These are phyloP conservation scores for Petaurus breviceps DNA, from an alignment of 2,113 vertebrate species.

Conservation along the genomic window DNA sequence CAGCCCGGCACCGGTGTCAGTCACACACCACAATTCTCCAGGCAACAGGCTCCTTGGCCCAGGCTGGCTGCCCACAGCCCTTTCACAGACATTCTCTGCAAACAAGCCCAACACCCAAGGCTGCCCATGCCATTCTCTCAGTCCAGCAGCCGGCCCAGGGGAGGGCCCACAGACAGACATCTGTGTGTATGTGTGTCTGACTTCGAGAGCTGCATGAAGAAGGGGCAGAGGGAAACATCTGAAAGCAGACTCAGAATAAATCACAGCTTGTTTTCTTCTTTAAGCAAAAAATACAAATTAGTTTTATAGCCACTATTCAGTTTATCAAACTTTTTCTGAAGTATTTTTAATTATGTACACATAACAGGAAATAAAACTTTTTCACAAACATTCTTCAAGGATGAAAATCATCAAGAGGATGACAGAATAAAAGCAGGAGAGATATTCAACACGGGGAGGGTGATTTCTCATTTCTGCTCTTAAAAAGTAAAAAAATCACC, in stretches of 20 bases:
- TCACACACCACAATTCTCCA: conserved; percentile 80
- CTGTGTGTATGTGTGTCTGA: conserved; percentile 77
- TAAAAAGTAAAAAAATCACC: conserved; percentile 87
- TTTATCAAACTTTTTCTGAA: conserved; percentile 83
- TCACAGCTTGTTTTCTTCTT: conserved; percentile 80
- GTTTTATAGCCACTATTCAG: conserved; percentile 83
- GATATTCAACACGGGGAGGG: conserved; percentile 79
- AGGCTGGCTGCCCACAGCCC: conserved; percentile 67
- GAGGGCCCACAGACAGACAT: conserved; percentile 69
- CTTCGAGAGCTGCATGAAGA: conserved; percentile 76
- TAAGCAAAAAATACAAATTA: conserved; percentile 81
- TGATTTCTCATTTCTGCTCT: conserved; percentile 81
- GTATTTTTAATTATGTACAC: conserved; percentile 84
- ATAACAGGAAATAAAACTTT: conserved; percentile 82
- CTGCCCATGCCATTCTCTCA: conserved; percentile 69
- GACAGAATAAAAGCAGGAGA: conserved; percentile 81
- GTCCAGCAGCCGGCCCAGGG: conserved; percentile 73
- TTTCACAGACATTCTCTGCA: conserved; percentile 84
- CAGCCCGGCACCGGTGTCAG: conserved; percentile 81
- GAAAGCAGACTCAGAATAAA: conserved; percentile 82
- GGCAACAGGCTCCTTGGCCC: conserved; percentile 65
- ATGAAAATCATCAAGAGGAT: conserved; percentile 81
- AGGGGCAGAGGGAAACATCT: conserved; percentile 73
- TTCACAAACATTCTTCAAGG: conserved; percentile 84
- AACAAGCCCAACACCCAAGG: conserved; percentile 73